phyloP scores from a whole-genome alignment of 2,113 vertebrate species.

The Podarcis muralis region DNA sequence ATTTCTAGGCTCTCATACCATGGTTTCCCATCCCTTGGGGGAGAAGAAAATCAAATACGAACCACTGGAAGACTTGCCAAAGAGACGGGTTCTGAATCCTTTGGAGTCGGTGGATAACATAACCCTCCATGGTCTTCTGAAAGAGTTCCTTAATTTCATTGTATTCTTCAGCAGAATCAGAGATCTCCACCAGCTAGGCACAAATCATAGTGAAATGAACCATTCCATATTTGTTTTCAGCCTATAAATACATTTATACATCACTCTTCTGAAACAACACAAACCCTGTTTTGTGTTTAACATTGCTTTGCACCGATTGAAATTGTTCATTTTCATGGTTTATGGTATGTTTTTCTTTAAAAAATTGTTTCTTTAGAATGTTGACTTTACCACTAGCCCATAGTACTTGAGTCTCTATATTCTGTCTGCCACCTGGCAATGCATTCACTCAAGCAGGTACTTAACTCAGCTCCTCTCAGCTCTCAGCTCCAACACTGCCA shows the following conservation, averaged over 20 bases:
- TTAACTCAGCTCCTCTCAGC: background rate
- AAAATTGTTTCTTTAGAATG: too few relatives aligned
- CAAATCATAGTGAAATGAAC: slow-evolving; percentile 11
- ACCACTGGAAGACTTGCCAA: slow-evolving; percentile 87
- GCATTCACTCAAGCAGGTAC: too few relatives aligned
- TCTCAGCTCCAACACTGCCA: background rate
- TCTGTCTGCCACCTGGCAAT: too few relatives aligned
- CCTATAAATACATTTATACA: background rate
- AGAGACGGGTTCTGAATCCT: slow-evolving; percentile 86
- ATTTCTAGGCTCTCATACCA: background rate
- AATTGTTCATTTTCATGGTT: too few relatives aligned
- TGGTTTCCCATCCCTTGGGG: background rate
- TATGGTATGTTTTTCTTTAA: too few relatives aligned
- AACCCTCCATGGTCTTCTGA: slow-evolving; percentile 77
- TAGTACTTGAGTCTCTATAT: too few relatives aligned
- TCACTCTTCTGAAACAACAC: background rate
- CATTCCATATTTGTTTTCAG: background rate
- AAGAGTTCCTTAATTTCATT: slow-evolving; percentile 73
- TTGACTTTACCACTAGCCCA: too few relatives aligned
- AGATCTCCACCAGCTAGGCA: slow-evolving; percentile 75
- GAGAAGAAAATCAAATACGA: slow-evolving; percentile 50
- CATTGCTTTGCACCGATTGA: too few relatives aligned
- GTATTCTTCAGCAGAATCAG: slow-evolving; percentile 64
- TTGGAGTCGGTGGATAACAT: slow-evolving; percentile 77
- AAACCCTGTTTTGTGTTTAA: too few relatives aligned